These are phyloP conservation scores for Falco berigora DNA, from an alignment of 2,797 vertebrate genomes.

Conservation along the genomic window DNA sequence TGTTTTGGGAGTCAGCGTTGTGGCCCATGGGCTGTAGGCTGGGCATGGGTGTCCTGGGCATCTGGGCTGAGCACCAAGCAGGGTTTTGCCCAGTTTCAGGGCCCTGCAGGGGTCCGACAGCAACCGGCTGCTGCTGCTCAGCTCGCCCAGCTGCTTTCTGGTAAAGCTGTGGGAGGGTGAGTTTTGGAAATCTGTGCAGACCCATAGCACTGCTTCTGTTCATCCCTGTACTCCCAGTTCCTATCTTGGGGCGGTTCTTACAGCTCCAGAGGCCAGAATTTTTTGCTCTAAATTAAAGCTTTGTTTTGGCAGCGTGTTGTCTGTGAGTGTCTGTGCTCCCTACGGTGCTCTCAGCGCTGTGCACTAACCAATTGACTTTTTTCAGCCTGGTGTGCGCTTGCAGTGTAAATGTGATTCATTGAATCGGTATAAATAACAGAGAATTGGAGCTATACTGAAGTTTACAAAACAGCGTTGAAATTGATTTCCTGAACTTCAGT, in stretches of 20 bases:
- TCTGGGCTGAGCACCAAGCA: background rate
- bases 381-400: background rate
- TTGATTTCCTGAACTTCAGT: background rate
- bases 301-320: background rate
- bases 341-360: background rate
- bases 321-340: background rate
- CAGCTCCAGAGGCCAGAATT: background rate
- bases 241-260: background rate
- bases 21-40: background rate
- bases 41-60: background rate
- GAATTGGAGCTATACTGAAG: background rate
- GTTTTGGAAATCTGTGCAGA: background rate
- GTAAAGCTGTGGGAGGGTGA: background rate
- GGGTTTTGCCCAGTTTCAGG: background rate
- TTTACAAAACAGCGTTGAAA: background rate
- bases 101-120: background rate
- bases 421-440: background rate
- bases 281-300: background rate
- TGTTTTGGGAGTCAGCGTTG: fast-evolving
- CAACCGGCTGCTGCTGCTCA: background rate
- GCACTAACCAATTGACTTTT: background rate
- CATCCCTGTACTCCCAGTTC: background rate
- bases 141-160: background rate
- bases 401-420: background rate
- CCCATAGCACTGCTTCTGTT: background rate